Percentiles rank a stretch among this genome's conserved stretches.
These are phyloP conservation scores for Callosobruchus maculatus DNA, from an alignment of 2,888 invertebrate species.

Conservation along the genomic window DNA sequence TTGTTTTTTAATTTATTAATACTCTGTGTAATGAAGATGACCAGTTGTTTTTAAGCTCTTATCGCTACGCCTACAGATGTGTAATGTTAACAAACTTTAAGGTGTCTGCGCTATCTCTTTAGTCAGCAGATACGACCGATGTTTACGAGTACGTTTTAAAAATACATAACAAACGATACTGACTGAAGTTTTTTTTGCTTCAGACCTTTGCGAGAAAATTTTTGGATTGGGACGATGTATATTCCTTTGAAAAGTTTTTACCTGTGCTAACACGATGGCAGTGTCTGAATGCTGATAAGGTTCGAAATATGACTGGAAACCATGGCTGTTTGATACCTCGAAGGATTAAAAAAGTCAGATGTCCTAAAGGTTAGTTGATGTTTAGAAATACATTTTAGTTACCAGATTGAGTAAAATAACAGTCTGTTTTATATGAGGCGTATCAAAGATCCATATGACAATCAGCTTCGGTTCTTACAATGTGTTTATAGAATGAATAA, in stretches of 20 bases:
- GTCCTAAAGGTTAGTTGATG: conserved; percentile 44
- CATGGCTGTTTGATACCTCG: conserved; percentile 48
- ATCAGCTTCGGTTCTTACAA: neutral
- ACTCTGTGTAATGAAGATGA: no score
- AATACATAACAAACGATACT: no score
- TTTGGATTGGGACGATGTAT: conserved; percentile 71
- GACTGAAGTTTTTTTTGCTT: no score
- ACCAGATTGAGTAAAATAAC: neutral
- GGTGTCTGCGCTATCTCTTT: no score
- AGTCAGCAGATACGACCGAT: no score
- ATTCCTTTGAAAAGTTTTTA: conserved; percentile 73
- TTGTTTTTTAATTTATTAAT: no score
- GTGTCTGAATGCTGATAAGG: conserved; percentile 50
- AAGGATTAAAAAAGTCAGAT: conserved; percentile 57
- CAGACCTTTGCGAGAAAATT: conserved; percentile 65
- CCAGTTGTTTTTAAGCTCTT: no score
- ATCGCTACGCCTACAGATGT: no score
- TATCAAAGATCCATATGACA: neutral
- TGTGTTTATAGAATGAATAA: no score
- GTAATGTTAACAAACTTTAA: no score
- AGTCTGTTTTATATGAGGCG: no score
- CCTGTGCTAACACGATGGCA: conserved; percentile 78
- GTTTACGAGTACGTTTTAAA: no score
- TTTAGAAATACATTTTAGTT: neutral
- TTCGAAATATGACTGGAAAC: conserved; percentile 16